phyloP scores from a whole-genome alignment of 2,113 vertebrate species.

The Rattus norvegicus region GRCr8 NC_086035.1:1344501-1345000 shows the following conservation, averaged over 20 bases:
- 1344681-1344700: conserved; percentile 23
- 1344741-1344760: background rate
- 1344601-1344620: background rate
- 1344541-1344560: background rate
- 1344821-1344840: background rate
- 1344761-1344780: background rate
- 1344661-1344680: background rate
- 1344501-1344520: background rate
- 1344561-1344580: conserved; percentile 14
- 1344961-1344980: conserved; percentile 7
- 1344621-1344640: background rate
- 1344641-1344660: background rate
- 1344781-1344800: background rate
- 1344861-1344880: background rate
- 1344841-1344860: background rate
- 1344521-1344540: background rate
- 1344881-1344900: background rate
- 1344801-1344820: conserved; percentile 26
- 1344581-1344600: background rate
- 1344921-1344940: no score
- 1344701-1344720: background rate
- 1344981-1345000: background rate
- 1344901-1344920: background rate
- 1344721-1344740: background rate
- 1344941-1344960: background rate